Percentiles rank a stretch among this genome's conserved stretches.
phyloP scores from a whole-genome alignment of 1,140 invertebrate species.

The Platyscapa corneri region DNA sequence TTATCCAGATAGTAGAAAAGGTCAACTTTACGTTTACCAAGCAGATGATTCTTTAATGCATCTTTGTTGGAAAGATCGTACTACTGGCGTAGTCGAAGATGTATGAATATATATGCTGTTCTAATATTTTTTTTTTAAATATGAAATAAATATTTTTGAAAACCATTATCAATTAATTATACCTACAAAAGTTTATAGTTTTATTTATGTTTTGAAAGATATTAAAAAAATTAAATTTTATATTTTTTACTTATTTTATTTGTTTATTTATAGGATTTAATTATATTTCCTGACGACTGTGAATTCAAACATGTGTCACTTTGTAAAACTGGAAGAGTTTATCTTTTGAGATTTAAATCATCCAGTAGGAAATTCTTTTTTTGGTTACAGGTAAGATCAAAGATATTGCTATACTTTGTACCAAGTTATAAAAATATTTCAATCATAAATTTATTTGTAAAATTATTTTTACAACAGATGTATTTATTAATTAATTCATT shows the following conservation, averaged over 20 bases:
- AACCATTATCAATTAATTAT: background rate
- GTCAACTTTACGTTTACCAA: constrained; percentile 94
- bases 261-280: constrained; percentile 84
- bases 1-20: constrained; percentile 96
- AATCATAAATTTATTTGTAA: background rate
- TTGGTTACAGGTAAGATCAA: constrained; percentile 91
- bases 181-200: constrained; percentile 18
- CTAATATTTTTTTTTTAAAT: too few relatives aligned
- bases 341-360: constrained; percentile 96
- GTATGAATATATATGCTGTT: constrained; percentile 71
- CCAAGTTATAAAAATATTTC: background rate
- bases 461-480: too few relatives aligned
- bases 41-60: constrained; percentile 97
- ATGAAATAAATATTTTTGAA: background rate
- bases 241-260: constrained; percentile 43
- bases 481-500: too few relatives aligned
- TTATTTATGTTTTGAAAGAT: background rate
- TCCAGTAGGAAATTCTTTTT: constrained; percentile 95
- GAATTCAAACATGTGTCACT: constrained; percentile 96
- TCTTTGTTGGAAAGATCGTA: constrained; percentile 98
- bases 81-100: constrained; percentile 84
- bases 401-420: constrained; percentile 45
- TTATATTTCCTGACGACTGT: constrained; percentile 99
- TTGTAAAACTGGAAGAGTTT: constrained; percentile 97
- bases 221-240: background rate